Evolutionary conservation across 2,888 invertebrate genomes (phyloP), one percentile per base, ranked within the genome.

Genomic region (Salpingus planirostris): DNA sequence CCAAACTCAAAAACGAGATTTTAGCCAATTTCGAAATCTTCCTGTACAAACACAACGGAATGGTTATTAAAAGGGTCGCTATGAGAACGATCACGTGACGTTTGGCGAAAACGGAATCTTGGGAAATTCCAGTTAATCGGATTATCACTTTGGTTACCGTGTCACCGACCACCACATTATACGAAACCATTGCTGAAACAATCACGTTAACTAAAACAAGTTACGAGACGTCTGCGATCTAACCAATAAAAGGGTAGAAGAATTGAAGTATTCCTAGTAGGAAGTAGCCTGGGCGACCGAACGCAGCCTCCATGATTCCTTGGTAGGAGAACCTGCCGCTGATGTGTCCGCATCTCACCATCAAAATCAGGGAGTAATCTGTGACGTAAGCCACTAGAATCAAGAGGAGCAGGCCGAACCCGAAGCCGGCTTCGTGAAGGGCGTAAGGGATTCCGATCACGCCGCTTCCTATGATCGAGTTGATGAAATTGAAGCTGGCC

Each of bases 401-500:
- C 42, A 88, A 64, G 28, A 88, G 66, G 21, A 78, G 54, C 27
- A 87, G 63, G 11, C 87, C 87, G 29, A 86, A 67, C 8, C 83
- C 84, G 52, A 87, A 81, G 7, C 88, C 88, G 28, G 86, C 80
- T 55, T 84, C 76, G 50, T 80, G 78, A 4, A 88, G 66, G 1
- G 87, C 86, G 60, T 80, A 88, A n/a, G 83, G 82, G 60, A 84
- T 82, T 33, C 76, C 87, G 54, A 88, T 87, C 32, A 88, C 82
- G 41, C 88, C 87, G 53, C 86, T 86, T 36, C 88, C 88, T 43
- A 88, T 80, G 57, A 88, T 88, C 28, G 86, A 86, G 66, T 88
- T 88, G 56, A 88, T 85, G 63, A 85, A 87, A 69, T 88, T 88
- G 64, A 87, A 87, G 62, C 83, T 81, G 42, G 86, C 83, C 66